Evolutionary conservation across 64 coral and sea anemone genomes (phyloP), one percentile per base, ranked within the genome.

Genomic region (Pocillopora damicornis): DNA sequence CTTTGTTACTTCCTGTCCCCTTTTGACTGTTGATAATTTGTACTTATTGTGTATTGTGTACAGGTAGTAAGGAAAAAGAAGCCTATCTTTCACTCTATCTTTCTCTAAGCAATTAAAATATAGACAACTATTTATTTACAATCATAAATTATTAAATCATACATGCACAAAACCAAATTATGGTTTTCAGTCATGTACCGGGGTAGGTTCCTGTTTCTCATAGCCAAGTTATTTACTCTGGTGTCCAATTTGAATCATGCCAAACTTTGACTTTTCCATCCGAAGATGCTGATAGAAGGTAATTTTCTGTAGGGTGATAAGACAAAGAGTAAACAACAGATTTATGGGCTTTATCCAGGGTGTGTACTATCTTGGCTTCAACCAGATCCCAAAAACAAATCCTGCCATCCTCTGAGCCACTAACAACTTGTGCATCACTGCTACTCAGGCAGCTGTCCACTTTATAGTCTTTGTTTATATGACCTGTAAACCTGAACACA

Each of bases 191-290:
- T 51, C 42, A 51, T 1, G 7, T n/a, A n/a, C n/a, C n/a, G n/a
- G n/a, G n/a, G n/a, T 51, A 51, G 42, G 42, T 51, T 51, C 7
- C 3, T 51, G 42, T 7, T 51, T 51, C 42, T 7, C 42, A 51
- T 7, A 51, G 42, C 42, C 42, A 51, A 51, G 42, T 51, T 51
- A 51, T 7, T 83, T 88, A 88, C 59, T 88, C 78, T 57, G 71
- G 68, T 61, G 81, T 83, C 34, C 74, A 81, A 13, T 92, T 81
- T 64, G 94, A 94, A 36, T 91, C 75, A 56, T 88, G 83, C 95
- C 95, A 98, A 67, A 98, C 89, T 75, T 98, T 98, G 38, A 98
- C 95, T 76, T 89, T 90, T 20, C 92, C 92, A 82, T 98, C 95
- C 13, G 95, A 98, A 65, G 95, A 98, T 30, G 95, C 95, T 17